Percentiles rank a stretch among this genome's conserved stretches.
Conservation (phyloP, 2,888 invertebrate genomes). For the Desoria tigrina region DNA sequence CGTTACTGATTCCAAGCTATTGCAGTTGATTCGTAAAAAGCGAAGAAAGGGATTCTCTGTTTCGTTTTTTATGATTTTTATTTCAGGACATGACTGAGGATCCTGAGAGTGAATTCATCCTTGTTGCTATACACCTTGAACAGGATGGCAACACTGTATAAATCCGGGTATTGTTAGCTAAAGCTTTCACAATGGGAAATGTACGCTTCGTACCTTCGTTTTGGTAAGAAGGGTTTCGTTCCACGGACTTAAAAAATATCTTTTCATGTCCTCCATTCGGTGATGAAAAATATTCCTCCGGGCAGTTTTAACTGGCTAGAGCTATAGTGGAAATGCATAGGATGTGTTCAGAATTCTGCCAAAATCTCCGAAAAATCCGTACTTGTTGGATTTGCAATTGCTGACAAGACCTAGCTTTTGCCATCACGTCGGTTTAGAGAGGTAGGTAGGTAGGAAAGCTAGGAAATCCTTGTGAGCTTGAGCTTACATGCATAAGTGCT, state of each 20-base stretch:
- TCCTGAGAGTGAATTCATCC: too few species aligned
- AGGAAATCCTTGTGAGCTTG: too few species aligned
- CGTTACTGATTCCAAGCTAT: too few species aligned
- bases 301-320: neutral
- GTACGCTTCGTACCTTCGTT: constrained; percentile 7
- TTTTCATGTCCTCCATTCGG: constrained; percentile 14
- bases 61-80: too few species aligned
- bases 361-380: constrained; percentile 14
- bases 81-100: too few species aligned
- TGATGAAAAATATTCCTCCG: constrained; percentile 18
- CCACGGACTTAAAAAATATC: constrained; percentile 7
- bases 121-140: neutral
- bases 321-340: neutral
- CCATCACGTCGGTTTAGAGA: too few species aligned
- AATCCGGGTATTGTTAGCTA: constrained; percentile 36
- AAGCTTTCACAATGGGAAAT: constrained; percentile 8
- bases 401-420: neutral
- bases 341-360: neutral
- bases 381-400: neutral
- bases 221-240: constrained; percentile 5
- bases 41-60: too few species aligned
- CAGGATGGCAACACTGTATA: constrained; percentile 38
- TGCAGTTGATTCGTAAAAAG: too few species aligned
- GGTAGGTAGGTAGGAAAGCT: too few species aligned
- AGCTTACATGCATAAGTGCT: too few species aligned